Conservation (phyloP, 2,888 invertebrate species). For the Trichogramma dendrolimi region DNA sequence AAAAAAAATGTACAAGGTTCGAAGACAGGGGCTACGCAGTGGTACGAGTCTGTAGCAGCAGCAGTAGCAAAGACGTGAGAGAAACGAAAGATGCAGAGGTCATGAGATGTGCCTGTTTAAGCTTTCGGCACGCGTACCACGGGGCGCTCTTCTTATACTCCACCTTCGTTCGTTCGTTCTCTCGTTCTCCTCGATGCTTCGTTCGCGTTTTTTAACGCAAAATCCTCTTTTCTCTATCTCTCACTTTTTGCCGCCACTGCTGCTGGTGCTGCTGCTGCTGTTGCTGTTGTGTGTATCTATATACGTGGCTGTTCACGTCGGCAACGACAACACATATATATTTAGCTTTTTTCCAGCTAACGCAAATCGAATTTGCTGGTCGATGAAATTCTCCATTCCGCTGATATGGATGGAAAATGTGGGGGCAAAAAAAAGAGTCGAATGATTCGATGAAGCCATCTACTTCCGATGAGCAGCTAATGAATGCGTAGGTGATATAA, state of each 20-base stretch:
- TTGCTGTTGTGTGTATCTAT: not conserved
- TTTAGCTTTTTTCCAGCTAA: constrained; percentile 25
- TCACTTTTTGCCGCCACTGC: not conserved
- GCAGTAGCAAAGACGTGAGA: constrained; percentile 2
- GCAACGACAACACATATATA: constrained; percentile 14
- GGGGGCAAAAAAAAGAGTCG: too few species aligned
- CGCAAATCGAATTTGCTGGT: constrained; percentile 43
- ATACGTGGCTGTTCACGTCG: not conserved
- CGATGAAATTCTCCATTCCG: constrained; percentile 34
- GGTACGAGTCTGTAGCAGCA: not conserved
- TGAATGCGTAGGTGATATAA: too few species aligned
- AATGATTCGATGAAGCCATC: too few species aligned
- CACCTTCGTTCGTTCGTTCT: too few species aligned
- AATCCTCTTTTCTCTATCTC: constrained; percentile 31
- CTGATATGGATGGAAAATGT: not conserved
- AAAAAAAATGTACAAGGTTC: not conserved
- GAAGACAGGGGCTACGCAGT: constrained; percentile 5
- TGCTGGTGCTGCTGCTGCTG: not conserved
- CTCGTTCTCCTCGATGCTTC: constrained; percentile 35
- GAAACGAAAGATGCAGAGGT: constrained; percentile 27
- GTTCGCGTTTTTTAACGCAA: constrained; percentile 49
- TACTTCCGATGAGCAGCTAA: too few species aligned
- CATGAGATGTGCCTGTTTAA: constrained; percentile 36
- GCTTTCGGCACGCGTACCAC: constrained; percentile 45
- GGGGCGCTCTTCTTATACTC: constrained; percentile 41